A percentile compares a stretch with the other conserved stretches of the same genome.
These are phyloP conservation scores for Ennomos fuscantarius DNA, from an alignment of 2,888 invertebrate genomes.

Conservation along the genomic window DNA sequence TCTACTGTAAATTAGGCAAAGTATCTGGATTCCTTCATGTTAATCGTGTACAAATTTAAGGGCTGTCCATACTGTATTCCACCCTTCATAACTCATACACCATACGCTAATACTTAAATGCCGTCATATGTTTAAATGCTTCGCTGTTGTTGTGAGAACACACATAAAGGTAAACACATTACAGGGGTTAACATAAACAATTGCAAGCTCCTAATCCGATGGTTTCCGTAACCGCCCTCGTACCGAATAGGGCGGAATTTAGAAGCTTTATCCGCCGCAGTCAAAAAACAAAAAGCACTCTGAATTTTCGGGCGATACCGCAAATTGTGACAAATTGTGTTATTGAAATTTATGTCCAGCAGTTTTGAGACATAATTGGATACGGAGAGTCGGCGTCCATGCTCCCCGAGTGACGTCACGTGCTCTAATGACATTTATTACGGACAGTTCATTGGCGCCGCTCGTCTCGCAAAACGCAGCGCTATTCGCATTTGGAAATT, in stretches of 20 bases:
- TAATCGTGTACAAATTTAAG: slow-evolving; percentile 21
- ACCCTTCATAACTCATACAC: slow-evolving; percentile 5
- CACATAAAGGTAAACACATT: slow-evolving; percentile 37
- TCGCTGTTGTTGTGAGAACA: slow-evolving; percentile 30
- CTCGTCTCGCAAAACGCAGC: slow-evolving; percentile 61
- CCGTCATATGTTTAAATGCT: slow-evolving; percentile 28
- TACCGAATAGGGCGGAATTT: slow-evolving; percentile 43
- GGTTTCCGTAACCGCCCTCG: slow-evolving; percentile 38
- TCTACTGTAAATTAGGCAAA: no score
- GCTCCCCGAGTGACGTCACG: slow-evolving; percentile 72
- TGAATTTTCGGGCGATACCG: slow-evolving; percentile 52
- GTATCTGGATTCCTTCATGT: slow-evolving; percentile 3
- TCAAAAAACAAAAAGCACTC: slow-evolving; percentile 63
- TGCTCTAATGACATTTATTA: slow-evolving; percentile 79
- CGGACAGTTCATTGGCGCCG: slow-evolving; percentile 74
- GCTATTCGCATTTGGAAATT: slow-evolving; percentile 69
- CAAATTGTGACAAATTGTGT: slow-evolving; percentile 79
- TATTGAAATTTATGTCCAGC: slow-evolving; percentile 80
- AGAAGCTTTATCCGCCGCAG: slow-evolving; percentile 50
- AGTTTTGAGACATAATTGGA: slow-evolving; percentile 80
- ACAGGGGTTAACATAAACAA: slow-evolving; percentile 44
- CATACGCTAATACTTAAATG: slow-evolving; percentile 22
- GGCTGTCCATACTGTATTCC: not conserved
- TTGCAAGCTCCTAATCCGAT: slow-evolving; percentile 43
- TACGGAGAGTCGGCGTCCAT: slow-evolving; percentile 69